A percentile compares a stretch with the other conserved stretches of the same genome.
phyloP scores from a whole-genome alignment of 92 coral and sea anemone species.

The Isaurus tuberculatus region DNA sequence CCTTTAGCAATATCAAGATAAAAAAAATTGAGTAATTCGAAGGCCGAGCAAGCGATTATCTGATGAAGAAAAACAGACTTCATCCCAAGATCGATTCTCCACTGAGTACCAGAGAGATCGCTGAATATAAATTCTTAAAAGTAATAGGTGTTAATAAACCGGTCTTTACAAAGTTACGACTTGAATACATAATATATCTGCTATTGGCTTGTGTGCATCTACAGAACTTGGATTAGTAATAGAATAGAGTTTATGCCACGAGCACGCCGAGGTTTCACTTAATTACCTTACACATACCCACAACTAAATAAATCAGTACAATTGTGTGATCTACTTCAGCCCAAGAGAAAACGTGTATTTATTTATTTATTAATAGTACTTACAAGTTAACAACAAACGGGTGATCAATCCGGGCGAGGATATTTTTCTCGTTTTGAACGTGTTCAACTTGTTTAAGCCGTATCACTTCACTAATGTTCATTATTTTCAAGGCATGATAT shows the following conservation, averaged over 20 bases:
- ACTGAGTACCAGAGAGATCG: slow-evolving; percentile 4
- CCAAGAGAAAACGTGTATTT: not conserved
- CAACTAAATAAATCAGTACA: not conserved
- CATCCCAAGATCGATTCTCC: not conserved
- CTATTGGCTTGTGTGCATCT: slow-evolving; percentile 11
- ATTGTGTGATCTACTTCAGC: slow-evolving; percentile 40
- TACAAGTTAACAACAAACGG: slow-evolving; percentile 98
- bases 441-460: slow-evolving; percentile 99
- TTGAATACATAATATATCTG: slow-evolving; percentile 25
- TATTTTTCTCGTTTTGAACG: slow-evolving; percentile 96
- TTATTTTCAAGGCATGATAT: slow-evolving; percentile 90
- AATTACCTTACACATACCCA: slow-evolving; percentile 8
- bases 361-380: slow-evolving; percentile 62
- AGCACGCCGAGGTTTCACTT: slow-evolving; percentile 24
- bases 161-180: not conserved
- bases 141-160: not conserved
- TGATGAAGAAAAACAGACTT: not conserved
- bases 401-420: slow-evolving; percentile 89
- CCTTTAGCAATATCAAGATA: not conserved
- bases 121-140: slow-evolving; percentile 9
- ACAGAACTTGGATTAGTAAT: slow-evolving; percentile 23
- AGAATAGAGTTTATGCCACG: slow-evolving; percentile 17
- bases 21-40: not conserved
- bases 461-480: slow-evolving; percentile 97
- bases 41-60: slow-evolving; percentile 2